Evolutionary conservation across 1,140 invertebrate genomes (phyloP), one percentile per base, ranked within the genome.

Genomic region (Gonatopus flavifemur): DNA sequence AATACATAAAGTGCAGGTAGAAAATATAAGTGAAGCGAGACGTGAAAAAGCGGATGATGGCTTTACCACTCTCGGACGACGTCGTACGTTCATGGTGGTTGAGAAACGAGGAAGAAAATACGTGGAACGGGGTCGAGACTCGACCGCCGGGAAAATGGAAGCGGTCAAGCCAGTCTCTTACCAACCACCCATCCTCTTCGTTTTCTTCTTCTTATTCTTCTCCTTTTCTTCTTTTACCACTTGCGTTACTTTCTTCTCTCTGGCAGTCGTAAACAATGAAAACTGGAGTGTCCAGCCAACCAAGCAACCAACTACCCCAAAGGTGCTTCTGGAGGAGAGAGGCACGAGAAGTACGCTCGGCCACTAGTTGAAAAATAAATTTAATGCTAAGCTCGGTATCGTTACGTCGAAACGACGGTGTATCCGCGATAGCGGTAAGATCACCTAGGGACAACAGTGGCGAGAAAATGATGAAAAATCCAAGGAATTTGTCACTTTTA

Each of bases 191-290:
- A 31, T n/a, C n/a, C n/a, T n/a, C n/a, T n/a, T 40, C 6, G 38
- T 15, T 16, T 10, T 13, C 30, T n/a, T n/a, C n/a, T n/a, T n/a
- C n/a, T n/a, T n/a, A n/a, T n/a, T n/a, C n/a, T n/a, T n/a, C n/a
- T n/a, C 25, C 15, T 38, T 21, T 38, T 13, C 28, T 40, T 40
- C 28, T 40, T 15, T 9, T 25, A 8, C 38, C 16, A 25, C 38
- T 8, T 8, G 55, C 53, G 50, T 51, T 42, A 55, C 28, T 59
- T 55, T 61, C 55, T 15, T 40, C 52, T 35, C 45, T 41, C 49
- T 42, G 39, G 48, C 49, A 43, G 57, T 52, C 52, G 64, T 70
- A 71, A 71, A 71, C 70, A 72, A 72, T 71, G 66, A 66, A 67
- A 70, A 63, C 64, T 62, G 52, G 60, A 74, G 66, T 69, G 65